These are phyloP conservation scores for Volucella inflata DNA, from an alignment of 2,888 invertebrate species.

Conservation along the genomic window DNA sequence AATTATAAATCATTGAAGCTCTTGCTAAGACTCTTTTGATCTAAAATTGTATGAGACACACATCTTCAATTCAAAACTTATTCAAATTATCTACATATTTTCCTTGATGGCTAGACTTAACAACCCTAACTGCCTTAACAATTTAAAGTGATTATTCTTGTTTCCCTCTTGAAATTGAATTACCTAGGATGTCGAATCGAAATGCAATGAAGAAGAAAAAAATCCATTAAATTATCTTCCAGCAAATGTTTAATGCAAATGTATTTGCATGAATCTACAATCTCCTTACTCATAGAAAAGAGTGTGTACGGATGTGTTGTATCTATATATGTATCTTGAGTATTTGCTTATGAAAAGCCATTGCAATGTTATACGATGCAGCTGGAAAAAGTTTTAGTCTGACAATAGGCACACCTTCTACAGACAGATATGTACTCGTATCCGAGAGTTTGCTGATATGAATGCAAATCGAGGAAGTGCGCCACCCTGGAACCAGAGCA, in stretches of 20 bases:
- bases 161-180: slow-evolving; percentile 20
- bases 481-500: slow-evolving; percentile 48
- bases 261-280: too few species aligned
- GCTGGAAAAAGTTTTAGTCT: slow-evolving; percentile 28
- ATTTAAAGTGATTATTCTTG: slow-evolving; percentile 12
- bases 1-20: too few species aligned
- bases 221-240: slow-evolving; percentile 34
- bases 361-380: slow-evolving; percentile 9
- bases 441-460: slow-evolving; percentile 36
- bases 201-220: slow-evolving; percentile 32
- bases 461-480: slow-evolving; percentile 61
- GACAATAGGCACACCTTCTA: slow-evolving; percentile 41
- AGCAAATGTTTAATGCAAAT: slow-evolving; percentile 11
- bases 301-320: too few species aligned
- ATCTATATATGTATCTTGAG: neutral
- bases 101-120: too few species aligned
- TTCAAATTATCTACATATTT: too few species aligned
- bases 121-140: too few species aligned
- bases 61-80: too few species aligned
- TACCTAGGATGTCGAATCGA: slow-evolving; percentile 3
- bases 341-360: neutral
- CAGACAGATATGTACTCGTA: slow-evolving; percentile 25
- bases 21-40: too few species aligned
- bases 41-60: too few species aligned
- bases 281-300: too few species aligned